Percentiles rank a stretch among this genome's conserved stretches.
These are phyloP conservation scores for Hypomecis punctinalis DNA, from an alignment of 2,888 invertebrate genomes.

Conservation along the genomic window DNA sequence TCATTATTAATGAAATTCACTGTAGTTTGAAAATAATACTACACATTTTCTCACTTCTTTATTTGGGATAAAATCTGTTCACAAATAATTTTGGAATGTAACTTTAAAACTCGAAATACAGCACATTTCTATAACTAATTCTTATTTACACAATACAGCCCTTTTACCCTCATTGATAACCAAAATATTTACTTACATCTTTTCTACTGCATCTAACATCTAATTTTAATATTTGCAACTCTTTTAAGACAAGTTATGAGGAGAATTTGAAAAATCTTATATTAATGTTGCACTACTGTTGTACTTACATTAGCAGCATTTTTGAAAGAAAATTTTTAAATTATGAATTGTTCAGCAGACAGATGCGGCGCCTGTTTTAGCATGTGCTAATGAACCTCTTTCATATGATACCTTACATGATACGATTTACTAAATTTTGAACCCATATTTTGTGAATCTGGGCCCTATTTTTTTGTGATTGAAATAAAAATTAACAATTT, in stretches of 20 bases:
- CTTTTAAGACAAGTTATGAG: constrained; percentile 34
- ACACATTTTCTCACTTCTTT: constrained; percentile 62
- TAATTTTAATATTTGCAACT: constrained; percentile 46
- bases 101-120: constrained; percentile 29
- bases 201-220: constrained; percentile 56
- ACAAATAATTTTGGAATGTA: constrained; percentile 48
- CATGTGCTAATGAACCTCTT: no score
- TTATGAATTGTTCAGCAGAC: no score
- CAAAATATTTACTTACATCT: constrained; percentile 67
- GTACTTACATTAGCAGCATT: no score
- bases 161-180: constrained; percentile 59
- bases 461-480: no score
- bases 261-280: constrained; percentile 53
- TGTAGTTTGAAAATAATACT: constrained; percentile 46
- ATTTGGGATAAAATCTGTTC: constrained; percentile 76
- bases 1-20: no score
- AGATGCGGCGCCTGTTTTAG: no score
- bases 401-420: no score
- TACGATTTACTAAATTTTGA: no score
- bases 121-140: constrained; percentile 47
- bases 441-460: no score
- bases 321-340: no score
- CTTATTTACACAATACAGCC: constrained; percentile 52
- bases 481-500: no score
- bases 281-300: constrained; percentile 28